Evolutionary conservation across 2,797 vertebrate genomes (phyloP).

Genomic region (Delichon dasypus): DNA sequence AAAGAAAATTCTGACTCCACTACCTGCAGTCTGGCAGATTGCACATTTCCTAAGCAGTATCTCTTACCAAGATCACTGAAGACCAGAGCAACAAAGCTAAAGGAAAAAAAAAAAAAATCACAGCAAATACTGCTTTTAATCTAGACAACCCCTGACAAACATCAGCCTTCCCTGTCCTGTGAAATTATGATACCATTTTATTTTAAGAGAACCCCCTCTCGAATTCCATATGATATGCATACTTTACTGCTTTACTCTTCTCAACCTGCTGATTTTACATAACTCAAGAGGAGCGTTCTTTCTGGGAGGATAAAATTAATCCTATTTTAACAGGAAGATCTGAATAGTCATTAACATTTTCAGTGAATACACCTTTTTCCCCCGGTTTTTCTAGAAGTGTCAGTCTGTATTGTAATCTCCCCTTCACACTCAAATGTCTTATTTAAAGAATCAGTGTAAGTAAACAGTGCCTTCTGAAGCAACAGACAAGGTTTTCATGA

Average conservation of each 20-base stretch:
- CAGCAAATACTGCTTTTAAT: not conserved
- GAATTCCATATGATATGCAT: not conserved
- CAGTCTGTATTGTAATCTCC: not conserved
- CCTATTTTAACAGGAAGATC: not conserved
- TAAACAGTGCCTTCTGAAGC: constrained; percentile 26
- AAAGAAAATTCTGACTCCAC: not conserved
- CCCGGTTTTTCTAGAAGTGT: not conserved
- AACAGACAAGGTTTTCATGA: not conserved
- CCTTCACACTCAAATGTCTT: not conserved
- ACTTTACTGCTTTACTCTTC: not conserved
- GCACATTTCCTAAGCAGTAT: not conserved
- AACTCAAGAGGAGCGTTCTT: not conserved
- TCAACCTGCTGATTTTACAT: not conserved
- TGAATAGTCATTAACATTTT: not conserved
- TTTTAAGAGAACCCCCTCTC: not conserved
- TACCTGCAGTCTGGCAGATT: not conserved
- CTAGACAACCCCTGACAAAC: not conserved
- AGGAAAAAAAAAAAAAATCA: not conserved
- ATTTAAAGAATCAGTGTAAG: not conserved
- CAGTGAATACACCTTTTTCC: not conserved
- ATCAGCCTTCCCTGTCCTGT: not conserved
- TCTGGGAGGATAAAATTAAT: not conserved
- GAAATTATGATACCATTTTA: not conserved
- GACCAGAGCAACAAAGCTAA: not conserved
- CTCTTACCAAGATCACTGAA: not conserved